Evolutionary conservation across 2,113 vertebrate genomes (phyloP), one percentile per base, ranked within the genome.

Genomic region (Festucalex cinctus): DNA sequence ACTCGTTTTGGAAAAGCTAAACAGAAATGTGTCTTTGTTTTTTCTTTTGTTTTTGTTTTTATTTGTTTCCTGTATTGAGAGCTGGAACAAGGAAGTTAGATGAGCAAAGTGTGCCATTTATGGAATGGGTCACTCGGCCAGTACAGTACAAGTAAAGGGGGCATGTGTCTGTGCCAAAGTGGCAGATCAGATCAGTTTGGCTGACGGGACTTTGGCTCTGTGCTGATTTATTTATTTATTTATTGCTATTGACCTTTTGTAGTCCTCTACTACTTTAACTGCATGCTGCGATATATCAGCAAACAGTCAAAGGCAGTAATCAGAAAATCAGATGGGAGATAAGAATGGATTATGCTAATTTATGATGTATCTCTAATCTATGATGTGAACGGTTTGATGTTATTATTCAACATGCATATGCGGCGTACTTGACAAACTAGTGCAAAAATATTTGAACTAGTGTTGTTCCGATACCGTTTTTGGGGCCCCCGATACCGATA

Each of bases 231-330:
- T n/a, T n/a, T n/a, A n/a, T n/a, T n/a, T n/a, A n/a, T n/a, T n/a
- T n/a, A n/a, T 74, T 69, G 73, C 74, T 86, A 82, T 84, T 85
- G 79, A 80, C 73, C 77, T 35, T 41, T 70, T 86, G 76, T 73
- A 81, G 76, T 90, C 85, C 86, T 64, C 46, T 69, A 82, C 81
- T 86, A 87, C 70, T 83, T 70, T 60, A 71, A 86, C 75, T 82
- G 73, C 70, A 74, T 77, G 83, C 81, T 82, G 73, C 83, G 71
- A 73, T 80, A 68, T 79, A 86, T 87, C 79, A 88, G 69, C 83
- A 78, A 76, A 78, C 63, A 75, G 71, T 81, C 87, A 75, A 82
- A 78, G 74, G 72, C 74, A 51, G 54, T 85, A 85, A 85, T 86
- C n/a, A n/a, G 80, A 77, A 75, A 63, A 79, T 74, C 61, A 83